Percentiles rank a stretch among this genome's conserved stretches.
phyloP scores from a whole-genome alignment of 1,140 invertebrate species.

The Dysdera silvatica region DNA sequence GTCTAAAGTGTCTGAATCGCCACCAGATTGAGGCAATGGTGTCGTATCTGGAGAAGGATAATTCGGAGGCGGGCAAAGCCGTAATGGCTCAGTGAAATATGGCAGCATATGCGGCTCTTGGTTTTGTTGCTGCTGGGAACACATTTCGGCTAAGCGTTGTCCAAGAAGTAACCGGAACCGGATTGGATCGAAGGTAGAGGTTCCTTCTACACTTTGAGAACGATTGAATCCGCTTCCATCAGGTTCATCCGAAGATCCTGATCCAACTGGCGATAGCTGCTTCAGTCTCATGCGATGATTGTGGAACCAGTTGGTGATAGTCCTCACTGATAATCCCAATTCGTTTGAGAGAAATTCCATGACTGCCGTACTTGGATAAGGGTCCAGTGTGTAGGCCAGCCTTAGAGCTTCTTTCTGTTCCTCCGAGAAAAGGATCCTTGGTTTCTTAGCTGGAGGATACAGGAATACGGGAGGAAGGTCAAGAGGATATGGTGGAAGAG shows the following conservation, averaged over 20 bases:
- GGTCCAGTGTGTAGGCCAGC: constrained; percentile 86
- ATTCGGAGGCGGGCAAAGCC: constrained; percentile 42
- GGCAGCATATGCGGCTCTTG: constrained; percentile 11
- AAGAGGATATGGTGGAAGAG: constrained; percentile 16
- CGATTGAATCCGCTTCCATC: constrained; percentile 35
- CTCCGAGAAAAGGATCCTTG: constrained; percentile 89
- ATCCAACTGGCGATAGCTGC: constrained; percentile 60
- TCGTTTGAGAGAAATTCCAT: constrained; percentile 91
- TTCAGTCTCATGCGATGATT: constrained; percentile 98
- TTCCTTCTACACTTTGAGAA: constrained; percentile 27
- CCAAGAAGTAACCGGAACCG: constrained; percentile 79
- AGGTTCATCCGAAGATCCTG: constrained; percentile 35
- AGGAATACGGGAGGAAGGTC: constrained; percentile 48
- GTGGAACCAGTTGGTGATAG: constrained; percentile 99
- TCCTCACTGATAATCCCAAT: constrained; percentile 82
- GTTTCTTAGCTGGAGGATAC: constrained; percentile 57
- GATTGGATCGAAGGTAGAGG: constrained; percentile 66
- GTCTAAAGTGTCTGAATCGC: constrained; percentile 63
- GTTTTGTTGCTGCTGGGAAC: constrained; percentile 63
- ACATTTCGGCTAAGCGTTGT: constrained; percentile 73
- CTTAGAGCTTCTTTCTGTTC: constrained; percentile 95
- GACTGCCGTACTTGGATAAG: constrained; percentile 89
- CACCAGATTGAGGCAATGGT: constrained; percentile 63
- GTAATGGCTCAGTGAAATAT: constrained; percentile 21
- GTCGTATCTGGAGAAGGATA: constrained; percentile 61